A percentile compares a stretch with the other conserved stretches of the same genome.
These are phyloP conservation scores for Odontamblyopus rebecca DNA, from an alignment of 2,797 vertebrate genomes.

Conservation along the genomic window DNA sequence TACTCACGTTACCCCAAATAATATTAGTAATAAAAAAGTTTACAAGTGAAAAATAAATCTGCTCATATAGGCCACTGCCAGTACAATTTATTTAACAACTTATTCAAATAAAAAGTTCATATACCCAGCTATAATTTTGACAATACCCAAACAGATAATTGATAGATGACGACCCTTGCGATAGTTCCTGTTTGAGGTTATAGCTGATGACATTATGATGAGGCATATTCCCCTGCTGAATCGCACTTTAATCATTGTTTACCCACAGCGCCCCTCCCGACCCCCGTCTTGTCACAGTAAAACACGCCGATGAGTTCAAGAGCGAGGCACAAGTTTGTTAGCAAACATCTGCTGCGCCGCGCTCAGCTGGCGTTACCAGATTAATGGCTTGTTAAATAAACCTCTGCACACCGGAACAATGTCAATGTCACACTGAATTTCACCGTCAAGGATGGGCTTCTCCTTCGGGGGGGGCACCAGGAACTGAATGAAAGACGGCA, in stretches of 20 bases:
- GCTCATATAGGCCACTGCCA: too few species aligned
- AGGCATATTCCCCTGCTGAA: slow-evolving; percentile 7
- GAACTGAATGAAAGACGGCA: slow-evolving; percentile 53
- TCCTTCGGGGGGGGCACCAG: slow-evolving; percentile 42
- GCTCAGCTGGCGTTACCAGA: slow-evolving; percentile 74
- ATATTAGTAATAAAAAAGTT: not conserved
- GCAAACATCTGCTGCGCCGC: slow-evolving; percentile 76
- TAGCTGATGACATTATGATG: not conserved
- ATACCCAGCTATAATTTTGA: not conserved
- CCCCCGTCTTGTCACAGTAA: slow-evolving; percentile 52
- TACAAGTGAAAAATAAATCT: too few species aligned
- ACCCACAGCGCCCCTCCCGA: slow-evolving; percentile 32
- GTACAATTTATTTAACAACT: too few species aligned
- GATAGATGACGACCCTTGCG: not conserved
- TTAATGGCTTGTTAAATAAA: slow-evolving; percentile 79
- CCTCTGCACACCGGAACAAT: slow-evolving; percentile 65
- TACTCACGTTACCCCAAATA: not conserved
- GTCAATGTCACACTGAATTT: slow-evolving; percentile 75
- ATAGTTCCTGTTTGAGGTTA: not conserved
- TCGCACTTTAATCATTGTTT: slow-evolving; percentile 19
- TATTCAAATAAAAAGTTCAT: too few species aligned
- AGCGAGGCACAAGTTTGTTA: slow-evolving; percentile 71
- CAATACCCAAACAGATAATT: not conserved
- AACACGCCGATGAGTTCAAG: slow-evolving; percentile 64
- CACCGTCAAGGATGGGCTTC: slow-evolving; percentile 51